Evolutionary conservation across 2,888 invertebrate genomes (phyloP).

Genomic region (Pollenia labialis): DNA sequence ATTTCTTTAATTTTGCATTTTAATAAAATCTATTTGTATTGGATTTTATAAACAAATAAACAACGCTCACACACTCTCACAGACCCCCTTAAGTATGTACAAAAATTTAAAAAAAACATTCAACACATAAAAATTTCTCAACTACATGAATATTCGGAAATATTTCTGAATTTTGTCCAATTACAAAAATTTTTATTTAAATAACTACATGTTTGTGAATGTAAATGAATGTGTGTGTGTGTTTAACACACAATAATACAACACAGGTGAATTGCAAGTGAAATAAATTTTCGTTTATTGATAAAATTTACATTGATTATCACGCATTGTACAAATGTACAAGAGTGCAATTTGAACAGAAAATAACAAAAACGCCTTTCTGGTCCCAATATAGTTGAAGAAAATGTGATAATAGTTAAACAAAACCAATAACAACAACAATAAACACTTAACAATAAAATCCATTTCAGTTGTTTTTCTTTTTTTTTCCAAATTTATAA

Average conservation of each 20-base stretch:
- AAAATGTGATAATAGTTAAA: constrained; percentile 58
- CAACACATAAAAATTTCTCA: too few relatives aligned
- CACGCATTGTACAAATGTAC: constrained; percentile 11
- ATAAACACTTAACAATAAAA: not conserved
- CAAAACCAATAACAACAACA: constrained; percentile 46
- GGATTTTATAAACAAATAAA: too few relatives aligned
- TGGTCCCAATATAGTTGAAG: not conserved
- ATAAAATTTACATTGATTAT: constrained; percentile 63
- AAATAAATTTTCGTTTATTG: constrained; percentile 53
- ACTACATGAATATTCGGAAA: too few relatives aligned
- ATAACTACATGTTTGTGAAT: not conserved
- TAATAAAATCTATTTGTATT: too few relatives aligned
- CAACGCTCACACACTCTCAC: too few relatives aligned
- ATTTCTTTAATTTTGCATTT: too few relatives aligned
- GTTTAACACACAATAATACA: too few relatives aligned
- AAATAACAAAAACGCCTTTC: not conserved
- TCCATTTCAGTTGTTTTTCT: not conserved
- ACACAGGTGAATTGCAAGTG: not conserved
- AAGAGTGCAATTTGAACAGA: not conserved
- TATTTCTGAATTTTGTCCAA: too few relatives aligned
- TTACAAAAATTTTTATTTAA: too few relatives aligned
- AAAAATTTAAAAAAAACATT: too few relatives aligned
- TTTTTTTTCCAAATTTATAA: not conserved
- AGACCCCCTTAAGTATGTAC: too few relatives aligned
- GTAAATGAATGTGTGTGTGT: not conserved